Evolutionary conservation across 1,140 invertebrate genomes (phyloP), one percentile per base, ranked within the genome.

Genomic region (Rhyzopertha dominica): DNA sequence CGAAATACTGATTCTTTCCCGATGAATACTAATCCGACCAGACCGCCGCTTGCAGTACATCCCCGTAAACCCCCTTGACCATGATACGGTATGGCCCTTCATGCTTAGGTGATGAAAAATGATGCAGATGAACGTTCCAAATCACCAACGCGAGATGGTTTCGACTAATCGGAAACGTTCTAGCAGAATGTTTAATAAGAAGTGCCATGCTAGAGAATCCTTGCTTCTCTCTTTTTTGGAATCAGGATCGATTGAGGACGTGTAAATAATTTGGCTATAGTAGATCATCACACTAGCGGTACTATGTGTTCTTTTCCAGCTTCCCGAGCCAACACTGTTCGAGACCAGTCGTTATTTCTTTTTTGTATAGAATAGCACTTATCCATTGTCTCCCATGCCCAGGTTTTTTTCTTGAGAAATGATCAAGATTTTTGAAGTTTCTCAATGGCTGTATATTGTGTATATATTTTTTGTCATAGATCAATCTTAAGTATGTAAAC

Each of bases 201-300:
- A 65, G 63, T 63, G 63, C 63, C 63, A 65, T 65, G 59, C 61
- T 61, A 43, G 43, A n/a, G n/a, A n/a, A n/a, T n/a, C n/a, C n/a
- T n/a, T n/a, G n/a, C n/a, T n/a, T n/a, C n/a, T n/a, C n/a, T n/a
- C n/a, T n/a, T n/a, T n/a, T n/a, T n/a, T n/a, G n/a, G n/a, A n/a
- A n/a, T 48, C 53, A 56, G 55, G 55, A 66, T 67, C 56, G 56
- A 59, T 59, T 58, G n/a, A n/a, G n/a, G n/a, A n/a, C n/a, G n/a
- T n/a, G n/a, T n/a, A n/a, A n/a, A n/a, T n/a, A n/a, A n/a, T n/a
- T n/a, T n/a, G n/a, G n/a, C n/a, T n/a, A n/a, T n/a, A n/a, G n/a
- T n/a, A n/a, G n/a, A n/a, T n/a, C n/a, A n/a, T n/a, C n/a, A n/a
- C n/a, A n/a, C n/a, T n/a, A n/a, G n/a, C n/a, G n/a, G n/a, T n/a